Evolutionary conservation across 2,113 vertebrate genomes (phyloP).

Genomic region (Hydrolagus affinis): DNA sequence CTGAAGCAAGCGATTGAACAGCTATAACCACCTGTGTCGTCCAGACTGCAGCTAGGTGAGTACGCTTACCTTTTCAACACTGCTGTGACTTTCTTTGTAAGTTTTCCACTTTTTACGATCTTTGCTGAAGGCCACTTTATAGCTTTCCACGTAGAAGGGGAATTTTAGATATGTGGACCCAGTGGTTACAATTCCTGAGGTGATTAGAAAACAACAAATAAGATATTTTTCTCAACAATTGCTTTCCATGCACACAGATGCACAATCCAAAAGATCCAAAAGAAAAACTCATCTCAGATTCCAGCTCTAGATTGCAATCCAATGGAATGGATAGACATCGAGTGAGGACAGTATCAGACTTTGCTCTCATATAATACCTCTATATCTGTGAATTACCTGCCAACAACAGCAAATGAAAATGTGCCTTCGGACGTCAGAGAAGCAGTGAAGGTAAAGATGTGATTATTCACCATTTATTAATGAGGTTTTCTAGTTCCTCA

Average conservation of each 20-base stretch:
- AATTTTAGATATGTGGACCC: constrained; percentile 51
- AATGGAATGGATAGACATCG: no score
- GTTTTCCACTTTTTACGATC: constrained; percentile 64
- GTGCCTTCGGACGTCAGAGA: no score
- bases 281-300: no score
- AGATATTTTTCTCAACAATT: not conserved
- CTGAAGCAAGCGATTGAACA: not conserved
- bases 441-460: no score
- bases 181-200: constrained; percentile 63
- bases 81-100: constrained; percentile 58
- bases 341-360: no score
- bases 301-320: no score
- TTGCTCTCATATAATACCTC: no score
- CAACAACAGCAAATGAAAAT: no score
- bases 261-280: not conserved
- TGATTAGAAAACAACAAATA: constrained; percentile 3
- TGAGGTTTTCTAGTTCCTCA: no score
- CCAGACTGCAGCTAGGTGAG: not conserved
- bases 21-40: not conserved
- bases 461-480: no score
- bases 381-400: no score
- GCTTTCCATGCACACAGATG: not conserved
- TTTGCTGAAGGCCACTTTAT: constrained; percentile 62
- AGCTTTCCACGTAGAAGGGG: constrained; percentile 65
- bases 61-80: constrained; percentile 59